Percentiles rank a stretch among this genome's conserved stretches.
Evolutionary conservation across 2,888 invertebrate species (phyloP).

Genomic region (Elgonia sp.): DNA sequence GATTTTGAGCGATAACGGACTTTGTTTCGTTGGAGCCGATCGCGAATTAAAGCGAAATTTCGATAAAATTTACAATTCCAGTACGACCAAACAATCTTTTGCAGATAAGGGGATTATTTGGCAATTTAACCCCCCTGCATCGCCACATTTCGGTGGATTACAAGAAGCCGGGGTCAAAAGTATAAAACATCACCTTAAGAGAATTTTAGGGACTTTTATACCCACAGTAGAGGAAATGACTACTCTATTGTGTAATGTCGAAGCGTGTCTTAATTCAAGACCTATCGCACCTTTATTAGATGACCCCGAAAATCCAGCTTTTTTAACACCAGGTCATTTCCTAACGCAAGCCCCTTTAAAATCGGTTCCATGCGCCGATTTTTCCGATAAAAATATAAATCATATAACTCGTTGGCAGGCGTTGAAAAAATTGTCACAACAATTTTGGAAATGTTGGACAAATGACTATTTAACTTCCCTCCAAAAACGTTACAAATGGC

Average conservation of each 20-base stretch:
- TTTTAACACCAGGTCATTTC: background rate
- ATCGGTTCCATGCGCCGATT: too few relatives aligned
- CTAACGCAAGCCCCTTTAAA: background rate
- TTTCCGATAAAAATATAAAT: background rate
- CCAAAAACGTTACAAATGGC: background rate
- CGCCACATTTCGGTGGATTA: too few relatives aligned
- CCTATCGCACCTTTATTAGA: too few relatives aligned
- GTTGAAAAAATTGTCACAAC: background rate
- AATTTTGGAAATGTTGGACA: background rate
- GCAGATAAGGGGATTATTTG: background rate
- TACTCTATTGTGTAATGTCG: background rate
- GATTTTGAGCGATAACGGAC: background rate
- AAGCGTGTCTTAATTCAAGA: background rate
- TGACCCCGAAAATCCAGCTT: background rate
- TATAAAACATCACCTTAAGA: background rate
- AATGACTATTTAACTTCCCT: background rate
- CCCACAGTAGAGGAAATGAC: background rate
- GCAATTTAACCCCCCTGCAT: too few relatives aligned
- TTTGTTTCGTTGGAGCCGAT: background rate
- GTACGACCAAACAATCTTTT: background rate
- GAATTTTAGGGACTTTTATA: background rate
- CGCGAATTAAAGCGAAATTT: background rate
- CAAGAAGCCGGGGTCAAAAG: background rate
- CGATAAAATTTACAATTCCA: background rate
- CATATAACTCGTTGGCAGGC: background rate